Conservation (phyloP, 2,797 vertebrate species). For the Enoplosus armatus region DNA sequence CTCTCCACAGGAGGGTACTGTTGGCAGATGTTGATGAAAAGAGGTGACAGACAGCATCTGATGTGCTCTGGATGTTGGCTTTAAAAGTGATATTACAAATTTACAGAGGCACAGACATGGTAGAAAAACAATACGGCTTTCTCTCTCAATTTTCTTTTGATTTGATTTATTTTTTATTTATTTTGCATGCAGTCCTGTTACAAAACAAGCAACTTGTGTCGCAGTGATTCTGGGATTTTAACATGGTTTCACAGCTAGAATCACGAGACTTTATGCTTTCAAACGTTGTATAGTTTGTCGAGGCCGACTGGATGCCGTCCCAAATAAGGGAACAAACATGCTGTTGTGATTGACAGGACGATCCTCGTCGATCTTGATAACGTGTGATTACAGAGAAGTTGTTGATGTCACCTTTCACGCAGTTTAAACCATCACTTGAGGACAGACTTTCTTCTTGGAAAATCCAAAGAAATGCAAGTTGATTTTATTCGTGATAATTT, state of each 20-base stretch:
- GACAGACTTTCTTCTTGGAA: neutral
- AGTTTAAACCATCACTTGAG: neutral
- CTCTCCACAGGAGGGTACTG: constrained; percentile 39
- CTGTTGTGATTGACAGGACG: neutral
- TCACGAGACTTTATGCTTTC: neutral
- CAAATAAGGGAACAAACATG: neutral
- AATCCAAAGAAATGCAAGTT: neutral
- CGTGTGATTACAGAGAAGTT: neutral
- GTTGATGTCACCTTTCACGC: neutral
- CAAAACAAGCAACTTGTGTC: neutral
- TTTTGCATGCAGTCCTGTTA: neutral
- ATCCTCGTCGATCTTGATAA: accelerated
- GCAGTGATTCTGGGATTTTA: neutral
- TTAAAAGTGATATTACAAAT: neutral
- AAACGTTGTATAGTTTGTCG: neutral
- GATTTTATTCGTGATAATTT: neutral
- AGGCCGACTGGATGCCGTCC: neutral
- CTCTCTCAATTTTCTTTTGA: neutral
- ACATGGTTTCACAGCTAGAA: neutral
- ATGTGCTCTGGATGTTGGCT: too few species aligned
- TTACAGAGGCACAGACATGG: too few species aligned
- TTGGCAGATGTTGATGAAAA: neutral
- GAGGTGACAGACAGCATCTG: neutral
- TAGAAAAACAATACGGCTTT: neutral
- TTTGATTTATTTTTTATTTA: too few species aligned